Percentiles rank a stretch among this genome's conserved stretches.
Evolutionary conservation across 2,113 vertebrate species (phyloP).

Genomic region (Anas platyrhynchos): DNA sequence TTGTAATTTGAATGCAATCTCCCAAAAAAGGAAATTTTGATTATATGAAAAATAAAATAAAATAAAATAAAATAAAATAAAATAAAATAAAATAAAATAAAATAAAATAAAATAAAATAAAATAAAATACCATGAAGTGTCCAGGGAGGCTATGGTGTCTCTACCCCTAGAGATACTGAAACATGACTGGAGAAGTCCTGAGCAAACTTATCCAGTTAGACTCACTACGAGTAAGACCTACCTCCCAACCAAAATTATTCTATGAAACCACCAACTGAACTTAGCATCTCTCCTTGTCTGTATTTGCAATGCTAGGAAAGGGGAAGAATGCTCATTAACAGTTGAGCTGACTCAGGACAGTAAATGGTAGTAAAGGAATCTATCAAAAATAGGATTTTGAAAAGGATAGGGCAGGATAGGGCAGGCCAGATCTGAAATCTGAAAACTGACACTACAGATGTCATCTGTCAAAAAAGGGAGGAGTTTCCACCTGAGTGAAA

Average conservation of each 20-base stretch:
- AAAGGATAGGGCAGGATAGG: background rate
- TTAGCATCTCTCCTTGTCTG: background rate
- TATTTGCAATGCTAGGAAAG: background rate
- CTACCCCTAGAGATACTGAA: background rate
- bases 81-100: background rate
- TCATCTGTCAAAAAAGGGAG: background rate
- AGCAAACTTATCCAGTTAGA: background rate
- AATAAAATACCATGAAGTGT: fast-evolving
- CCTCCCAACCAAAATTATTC: background rate
- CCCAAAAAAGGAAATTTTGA: background rate
- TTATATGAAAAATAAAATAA: background rate
- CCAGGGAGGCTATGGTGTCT: background rate
- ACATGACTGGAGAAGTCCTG: background rate
- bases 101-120: background rate
- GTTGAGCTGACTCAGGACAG: background rate
- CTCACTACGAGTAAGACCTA: background rate
- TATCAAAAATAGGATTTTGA: background rate
- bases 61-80: background rate
- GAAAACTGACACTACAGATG: background rate
- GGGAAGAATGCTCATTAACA: background rate
- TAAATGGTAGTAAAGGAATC: background rate
- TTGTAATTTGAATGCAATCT: background rate
- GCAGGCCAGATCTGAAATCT: background rate
- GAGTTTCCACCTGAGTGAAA: background rate
- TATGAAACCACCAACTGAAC: background rate